Percentiles rank a stretch among this genome's conserved stretches.
These are phyloP conservation scores for Yponomeuta cagnagella DNA, from an alignment of 2,888 invertebrate species.

Conservation along the genomic window DNA sequence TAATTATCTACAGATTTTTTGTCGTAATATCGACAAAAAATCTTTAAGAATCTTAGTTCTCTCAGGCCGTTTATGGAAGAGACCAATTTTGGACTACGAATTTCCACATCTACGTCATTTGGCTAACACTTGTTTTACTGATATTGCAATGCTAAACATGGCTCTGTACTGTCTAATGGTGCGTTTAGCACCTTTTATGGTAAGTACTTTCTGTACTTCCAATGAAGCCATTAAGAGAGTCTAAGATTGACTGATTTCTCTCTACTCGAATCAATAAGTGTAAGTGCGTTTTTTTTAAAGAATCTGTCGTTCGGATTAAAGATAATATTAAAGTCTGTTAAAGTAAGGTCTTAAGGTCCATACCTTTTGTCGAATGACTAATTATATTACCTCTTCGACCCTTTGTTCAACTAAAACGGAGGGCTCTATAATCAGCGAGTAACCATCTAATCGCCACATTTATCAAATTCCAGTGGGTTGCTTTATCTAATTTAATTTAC, in stretches of 20 bases:
- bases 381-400: neutral
- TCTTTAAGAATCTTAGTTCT: neutral
- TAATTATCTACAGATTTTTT: too few relatives aligned
- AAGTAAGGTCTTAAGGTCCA: neutral
- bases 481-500: slow-evolving; percentile 13
- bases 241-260: too few relatives aligned
- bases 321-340: too few relatives aligned
- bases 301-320: too few relatives aligned
- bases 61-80: neutral
- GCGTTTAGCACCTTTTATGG: neutral
- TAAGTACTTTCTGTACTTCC: neutral
- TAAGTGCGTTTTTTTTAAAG: too few relatives aligned
- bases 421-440: neutral
- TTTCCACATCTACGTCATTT: neutral
- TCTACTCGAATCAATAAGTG: too few relatives aligned
- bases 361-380: neutral
- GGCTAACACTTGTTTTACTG: neutral
- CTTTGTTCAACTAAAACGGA: slow-evolving; percentile 1
- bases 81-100: neutral
- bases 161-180: neutral
- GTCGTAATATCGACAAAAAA: too few relatives aligned
- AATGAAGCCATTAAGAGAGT: too few relatives aligned
- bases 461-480: slow-evolving; percentile 9
- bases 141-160: neutral
- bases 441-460: slow-evolving; percentile 2